A percentile compares a stretch with the other conserved stretches of the same genome.
phyloP scores from a whole-genome alignment of 2,113 vertebrate genomes.

The Antechinus flavipes region DNA sequence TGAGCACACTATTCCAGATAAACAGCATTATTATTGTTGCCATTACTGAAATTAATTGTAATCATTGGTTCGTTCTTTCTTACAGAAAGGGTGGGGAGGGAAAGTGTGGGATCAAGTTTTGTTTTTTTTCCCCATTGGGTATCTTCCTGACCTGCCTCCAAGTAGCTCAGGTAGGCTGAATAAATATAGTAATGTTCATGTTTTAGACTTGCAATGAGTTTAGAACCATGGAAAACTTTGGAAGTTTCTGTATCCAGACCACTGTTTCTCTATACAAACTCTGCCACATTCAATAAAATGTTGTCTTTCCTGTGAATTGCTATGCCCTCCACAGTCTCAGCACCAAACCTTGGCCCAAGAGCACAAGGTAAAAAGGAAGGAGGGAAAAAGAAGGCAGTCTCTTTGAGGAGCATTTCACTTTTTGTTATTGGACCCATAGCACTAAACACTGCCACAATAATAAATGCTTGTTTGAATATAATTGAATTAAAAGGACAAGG shows the following conservation, averaged over 20 bases:
- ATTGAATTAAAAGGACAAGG: not conserved
- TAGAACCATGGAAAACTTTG: constrained; percentile 21
- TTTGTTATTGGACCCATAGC: too few species aligned
- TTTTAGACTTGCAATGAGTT: constrained; percentile 1
- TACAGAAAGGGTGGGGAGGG: too few species aligned
- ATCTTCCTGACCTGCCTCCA: not conserved
- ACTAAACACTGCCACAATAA: not conserved
- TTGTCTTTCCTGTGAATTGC: too few species aligned
- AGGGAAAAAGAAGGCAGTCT: not conserved
- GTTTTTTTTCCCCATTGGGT: not conserved
- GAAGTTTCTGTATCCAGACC: not conserved
- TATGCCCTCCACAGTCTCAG: not conserved
- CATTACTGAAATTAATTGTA: too few species aligned
- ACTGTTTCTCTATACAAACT: not conserved
- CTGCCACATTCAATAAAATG: not conserved
- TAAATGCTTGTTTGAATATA: not conserved
- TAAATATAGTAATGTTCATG: not conserved
- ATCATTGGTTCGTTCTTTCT: too few species aligned
- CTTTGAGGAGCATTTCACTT: not conserved
- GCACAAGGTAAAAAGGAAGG: not conserved
- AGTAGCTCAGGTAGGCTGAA: not conserved
- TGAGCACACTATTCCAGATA: too few species aligned
- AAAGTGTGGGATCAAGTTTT: too few species aligned
- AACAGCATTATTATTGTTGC: too few species aligned
- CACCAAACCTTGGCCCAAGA: not conserved